Evolutionary conservation across 2,888 invertebrate species (phyloP), one percentile per base, ranked within the genome.

Genomic region (Serripes groenlandicus): DNA sequence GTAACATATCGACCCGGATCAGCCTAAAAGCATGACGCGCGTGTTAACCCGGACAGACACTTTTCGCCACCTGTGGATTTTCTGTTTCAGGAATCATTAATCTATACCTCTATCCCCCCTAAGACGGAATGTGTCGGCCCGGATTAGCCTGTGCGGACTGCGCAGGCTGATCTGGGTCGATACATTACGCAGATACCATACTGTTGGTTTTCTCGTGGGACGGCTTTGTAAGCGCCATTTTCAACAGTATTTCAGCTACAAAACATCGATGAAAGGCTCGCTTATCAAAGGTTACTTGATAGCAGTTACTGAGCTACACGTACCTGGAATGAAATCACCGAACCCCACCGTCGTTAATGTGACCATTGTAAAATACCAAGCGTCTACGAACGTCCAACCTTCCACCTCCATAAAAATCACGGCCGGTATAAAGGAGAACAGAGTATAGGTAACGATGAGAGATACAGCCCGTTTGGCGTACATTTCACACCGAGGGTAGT

Each of bases 361-460:
- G 18, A 90, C 85, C 35, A 90, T 64, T 11, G 84, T 79, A 37
- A 86, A 91, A 62, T 91, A 91, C 32, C 90, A 66, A 18, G 89
- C 60, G 35, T 89, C 86, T 15, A 83, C 69, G 62, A 86, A 91
- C 3, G 83, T 78, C 91, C 91, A 91, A 26, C 79, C 82, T 70
- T 90, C 89, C 2, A 80, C 62, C 18, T 73, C 70, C 35, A 71
- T 54, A 58, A 88, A 85, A 42, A 86, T 81, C 11, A 23, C 79
- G 0, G 85, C 85, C 5, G 88, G 88, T 26, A 88, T 52, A 0
- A 88, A 49, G 3, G 83, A 56, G n/a, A 85, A 71, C 4, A 81
- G 4, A 15, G 70, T 32, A 28, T 83, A 49, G 15, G 77, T 78
- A 7, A 69, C 18, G 2, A 68, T 9, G 4, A 73, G 42, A 62